Evolutionary conservation across 2,888 invertebrate genomes (phyloP), one percentile per base, ranked within the genome.

Genomic region (Hyposoter dolosus): DNA sequence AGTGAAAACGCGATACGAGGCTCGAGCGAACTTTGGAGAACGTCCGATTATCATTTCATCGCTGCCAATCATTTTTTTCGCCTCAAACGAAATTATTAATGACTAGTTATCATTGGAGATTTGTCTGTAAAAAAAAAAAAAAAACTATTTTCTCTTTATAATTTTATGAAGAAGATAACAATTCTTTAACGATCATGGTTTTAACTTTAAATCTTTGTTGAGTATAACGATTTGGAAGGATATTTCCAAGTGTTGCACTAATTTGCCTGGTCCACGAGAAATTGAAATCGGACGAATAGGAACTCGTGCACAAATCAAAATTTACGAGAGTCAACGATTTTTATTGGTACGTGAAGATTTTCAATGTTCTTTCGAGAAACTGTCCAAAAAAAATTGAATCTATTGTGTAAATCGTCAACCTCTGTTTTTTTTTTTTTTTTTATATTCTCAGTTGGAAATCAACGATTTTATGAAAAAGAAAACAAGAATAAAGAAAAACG

Each of bases 341-440:
- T 68, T 45, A 43, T 23, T 23, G 28, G 45, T 9, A 47, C 2
- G 23, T 47, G 0, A 28, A 45, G 4, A 45, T 71, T 53, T 32
- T 5, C 9, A 53, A n/a, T n/a, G 12, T n/a, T 43, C 0, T 19
- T 23, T 35, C 35, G 0, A 35, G 19, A 56, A 72, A 32, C 53
- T 56, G 50, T 50, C 40, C 5, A 60, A 60, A 43, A 60, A 43
- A 60, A 75, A 32, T 9, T 43, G 7, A 68, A 43, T 23, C 23
- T 15, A 17, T 53, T 40, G 28, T 23, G 35, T 28, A 40, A 78
- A 68, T 43, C 53, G 53, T 47, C 28, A 78, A 53, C 47, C 9
- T 74, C 17, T 75, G 65, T 43, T 75, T 76, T 65, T 12, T 32
- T 4, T 74, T 9, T 75, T 76, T 43, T 75, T 76, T 65, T 12